Conservation (phyloP, 2,888 invertebrate species). For the Phortica magna region DNA sequence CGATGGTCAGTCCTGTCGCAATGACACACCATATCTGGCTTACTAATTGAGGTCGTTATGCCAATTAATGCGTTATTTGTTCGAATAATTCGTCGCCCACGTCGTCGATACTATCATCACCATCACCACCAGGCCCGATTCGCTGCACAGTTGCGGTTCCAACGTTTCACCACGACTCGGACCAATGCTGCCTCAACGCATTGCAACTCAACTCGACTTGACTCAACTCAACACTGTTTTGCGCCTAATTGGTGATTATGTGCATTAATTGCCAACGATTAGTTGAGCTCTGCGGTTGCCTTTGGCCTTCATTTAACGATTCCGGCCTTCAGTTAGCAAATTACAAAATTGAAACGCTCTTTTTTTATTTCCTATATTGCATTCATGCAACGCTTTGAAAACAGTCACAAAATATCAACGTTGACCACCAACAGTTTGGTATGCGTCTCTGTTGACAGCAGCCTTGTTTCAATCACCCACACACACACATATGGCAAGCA, state of each 20-base stretch:
- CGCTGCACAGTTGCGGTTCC: background rate
- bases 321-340: background rate
- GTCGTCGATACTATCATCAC: conserved; percentile 37
- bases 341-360: conserved; percentile 25
- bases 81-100: conserved; percentile 44
- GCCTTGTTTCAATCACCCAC: too few relatives aligned
- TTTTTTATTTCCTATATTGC: background rate
- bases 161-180: background rate
- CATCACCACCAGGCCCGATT: conserved; percentile 36
- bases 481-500: too few relatives aligned
- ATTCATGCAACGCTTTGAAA: too few relatives aligned
- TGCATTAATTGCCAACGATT: conserved; percentile 63
- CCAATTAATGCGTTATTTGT: conserved; percentile 69
- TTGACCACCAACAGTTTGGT: too few relatives aligned
- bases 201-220: background rate
- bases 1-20: too few relatives aligned
- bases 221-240: conserved; percentile 4
- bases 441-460: too few relatives aligned
- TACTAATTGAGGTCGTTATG: conserved; percentile 68
- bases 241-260: conserved; percentile 61
- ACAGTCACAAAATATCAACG: too few relatives aligned
- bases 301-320: conserved; percentile 51
- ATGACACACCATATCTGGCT: too few relatives aligned
- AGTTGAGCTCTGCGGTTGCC: conserved; percentile 53
- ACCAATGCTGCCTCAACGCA: conserved; percentile 3